Percentiles rank a stretch among this genome's conserved stretches.
These are phyloP conservation scores for Onychorhynchus coronatus DNA, from an alignment of 2,113 vertebrate species.

Conservation along the genomic window DNA sequence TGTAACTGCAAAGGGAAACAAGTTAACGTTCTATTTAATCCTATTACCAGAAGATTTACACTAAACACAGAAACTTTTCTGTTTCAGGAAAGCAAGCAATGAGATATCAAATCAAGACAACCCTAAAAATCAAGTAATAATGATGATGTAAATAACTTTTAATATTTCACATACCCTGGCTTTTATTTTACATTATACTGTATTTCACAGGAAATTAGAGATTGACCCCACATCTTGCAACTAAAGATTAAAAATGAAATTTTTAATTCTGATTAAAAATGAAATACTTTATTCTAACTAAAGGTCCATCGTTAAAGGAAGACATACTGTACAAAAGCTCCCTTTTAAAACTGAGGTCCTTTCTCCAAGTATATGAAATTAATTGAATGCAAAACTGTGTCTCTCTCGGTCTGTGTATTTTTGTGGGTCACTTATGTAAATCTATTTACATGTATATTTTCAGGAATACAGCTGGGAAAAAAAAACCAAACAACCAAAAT, in stretches of 20 bases:
- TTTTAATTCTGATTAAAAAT: slow-evolving; percentile 28
- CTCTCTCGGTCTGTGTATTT: neutral
- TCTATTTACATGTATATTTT: neutral
- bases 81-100: slow-evolving; percentile 31
- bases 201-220: slow-evolving; percentile 29
- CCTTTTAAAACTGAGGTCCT: neutral
- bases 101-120: neutral
- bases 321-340: neutral
- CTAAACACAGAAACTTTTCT: slow-evolving; percentile 29
- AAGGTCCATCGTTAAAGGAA: neutral
- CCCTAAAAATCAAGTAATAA: slow-evolving; percentile 52
- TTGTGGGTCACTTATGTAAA: neutral
- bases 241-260: slow-evolving; percentile 28
- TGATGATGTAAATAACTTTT: neutral
- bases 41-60: neutral
- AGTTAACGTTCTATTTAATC: slow-evolving; percentile 36
- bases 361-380: neutral
- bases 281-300: slow-evolving; percentile 6
- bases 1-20: slow-evolving; percentile 16
- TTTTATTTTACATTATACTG: slow-evolving; percentile 29
- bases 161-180: neutral
- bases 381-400: fast-evolving
- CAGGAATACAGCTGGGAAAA: neutral
- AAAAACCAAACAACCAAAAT: fast-evolving
- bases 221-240: slow-evolving; percentile 14